A percentile compares a stretch with the other conserved stretches of the same genome.
Evolutionary conservation across 2,888 invertebrate genomes (phyloP).

Genomic region (Theodoxus fluviatilis): DNA sequence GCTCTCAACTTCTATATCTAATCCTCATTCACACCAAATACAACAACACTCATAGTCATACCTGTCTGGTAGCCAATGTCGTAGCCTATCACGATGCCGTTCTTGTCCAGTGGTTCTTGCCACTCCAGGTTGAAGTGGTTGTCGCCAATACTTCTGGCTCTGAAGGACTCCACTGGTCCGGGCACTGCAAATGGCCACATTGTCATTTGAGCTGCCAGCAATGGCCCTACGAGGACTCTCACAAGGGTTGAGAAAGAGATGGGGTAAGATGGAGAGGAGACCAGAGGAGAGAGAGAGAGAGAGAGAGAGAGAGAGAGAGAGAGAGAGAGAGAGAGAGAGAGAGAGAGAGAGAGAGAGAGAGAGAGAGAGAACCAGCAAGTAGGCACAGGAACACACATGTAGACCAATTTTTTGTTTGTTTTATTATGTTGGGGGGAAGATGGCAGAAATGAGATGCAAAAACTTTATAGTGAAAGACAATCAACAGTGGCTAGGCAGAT

Average conservation of each 20-base stretch:
- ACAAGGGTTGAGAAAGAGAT: too few relatives aligned
- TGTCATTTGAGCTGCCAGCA: too few relatives aligned
- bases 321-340: slow-evolving; percentile 17
- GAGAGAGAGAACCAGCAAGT: background rate
- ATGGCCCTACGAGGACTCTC: too few relatives aligned
- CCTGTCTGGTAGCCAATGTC: slow-evolving; percentile 85
- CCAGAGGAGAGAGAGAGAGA: background rate
- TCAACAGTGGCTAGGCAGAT: too few relatives aligned
- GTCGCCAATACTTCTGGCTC: slow-evolving; percentile 52
- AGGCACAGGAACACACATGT: too few relatives aligned
- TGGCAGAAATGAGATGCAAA: too few relatives aligned
- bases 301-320: slow-evolving; percentile 17
- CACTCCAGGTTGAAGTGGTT: slow-evolving; percentile 75
- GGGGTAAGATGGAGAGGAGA: background rate
- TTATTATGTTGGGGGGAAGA: too few relatives aligned
- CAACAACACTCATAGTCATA: slow-evolving; percentile 33
- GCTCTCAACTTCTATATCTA: too few relatives aligned
- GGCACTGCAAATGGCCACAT: slow-evolving; percentile 42
- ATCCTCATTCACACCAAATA: too few relatives aligned
- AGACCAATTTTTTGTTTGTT: too few relatives aligned
- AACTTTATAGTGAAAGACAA: too few relatives aligned
- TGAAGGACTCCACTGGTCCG: slow-evolving; percentile 50
- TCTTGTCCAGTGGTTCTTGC: slow-evolving; percentile 91
- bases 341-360: background rate
- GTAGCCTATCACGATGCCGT: slow-evolving; percentile 90